Conservation (phyloP, 1,140 invertebrate genomes). For the Choristoneura fumiferana region DNA sequence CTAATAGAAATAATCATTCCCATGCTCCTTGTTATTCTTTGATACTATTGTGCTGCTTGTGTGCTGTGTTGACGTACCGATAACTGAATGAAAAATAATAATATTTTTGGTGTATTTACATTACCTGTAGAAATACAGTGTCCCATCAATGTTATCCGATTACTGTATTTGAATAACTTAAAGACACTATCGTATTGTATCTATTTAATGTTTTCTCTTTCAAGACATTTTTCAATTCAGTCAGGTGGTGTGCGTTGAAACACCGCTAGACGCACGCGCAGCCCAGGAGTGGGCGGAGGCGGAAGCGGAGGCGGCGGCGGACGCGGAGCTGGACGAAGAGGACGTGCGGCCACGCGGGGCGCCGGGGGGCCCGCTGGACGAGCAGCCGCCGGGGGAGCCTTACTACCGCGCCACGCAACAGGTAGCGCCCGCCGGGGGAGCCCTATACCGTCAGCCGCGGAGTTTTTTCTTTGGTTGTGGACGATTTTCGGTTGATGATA, state of each 20-base stretch:
- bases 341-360: not conserved
- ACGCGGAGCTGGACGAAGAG: not conserved
- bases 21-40: not conserved
- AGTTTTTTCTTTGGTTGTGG: no score
- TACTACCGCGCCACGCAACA: constrained; percentile 18
- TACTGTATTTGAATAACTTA: no score
- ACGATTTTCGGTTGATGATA: no score
- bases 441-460: no score
- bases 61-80: not conserved
- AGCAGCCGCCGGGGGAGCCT: not conserved
- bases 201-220: no score
- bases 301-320: not conserved
- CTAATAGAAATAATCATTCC: not conserved
- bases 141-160: no score
- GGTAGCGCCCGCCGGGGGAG: no score
- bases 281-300: constrained; percentile 15
- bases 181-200: no score
- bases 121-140: no score
- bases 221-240: not conserved
- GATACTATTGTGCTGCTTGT: not conserved
- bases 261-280: not conserved
- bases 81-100: no score
- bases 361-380: not conserved
- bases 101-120: no score
- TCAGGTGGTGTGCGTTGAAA: not conserved